These are phyloP conservation scores for Aselliscus stoliczkanus DNA, from an alignment of 2,797 vertebrate species.

Conservation along the genomic window DNA sequence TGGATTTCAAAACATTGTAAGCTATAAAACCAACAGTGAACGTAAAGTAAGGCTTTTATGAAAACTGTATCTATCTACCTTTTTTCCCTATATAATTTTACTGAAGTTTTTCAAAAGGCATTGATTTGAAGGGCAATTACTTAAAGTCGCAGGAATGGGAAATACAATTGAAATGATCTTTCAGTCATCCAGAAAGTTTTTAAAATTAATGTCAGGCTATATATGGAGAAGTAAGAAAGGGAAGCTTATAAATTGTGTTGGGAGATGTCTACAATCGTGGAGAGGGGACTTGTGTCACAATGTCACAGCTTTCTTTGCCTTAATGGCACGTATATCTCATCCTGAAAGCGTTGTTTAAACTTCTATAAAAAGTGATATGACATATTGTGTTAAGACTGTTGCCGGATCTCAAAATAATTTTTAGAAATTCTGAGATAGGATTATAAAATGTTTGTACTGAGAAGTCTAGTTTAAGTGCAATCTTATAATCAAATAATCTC, in stretches of 20 bases:
- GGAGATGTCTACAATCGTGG: too few relatives aligned
- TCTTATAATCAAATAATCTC: too few relatives aligned
- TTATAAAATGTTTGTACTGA: background rate
- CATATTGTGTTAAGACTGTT: background rate
- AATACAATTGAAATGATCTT: background rate
- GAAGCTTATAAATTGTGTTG: accelerated
- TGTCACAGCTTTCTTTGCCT: background rate
- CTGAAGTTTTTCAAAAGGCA: background rate
- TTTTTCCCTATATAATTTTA: background rate
- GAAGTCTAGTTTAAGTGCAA: background rate
- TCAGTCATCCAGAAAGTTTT: background rate
- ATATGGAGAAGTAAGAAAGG: background rate
- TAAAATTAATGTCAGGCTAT: background rate
- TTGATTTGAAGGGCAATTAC: background rate
- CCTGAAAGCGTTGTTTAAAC: background rate
- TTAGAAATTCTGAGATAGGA: background rate
- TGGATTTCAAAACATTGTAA: background rate
- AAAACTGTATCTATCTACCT: background rate
- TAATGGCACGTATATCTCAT: background rate
- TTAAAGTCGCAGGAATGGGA: background rate
- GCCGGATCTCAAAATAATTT: background rate
- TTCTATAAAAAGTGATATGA: background rate
- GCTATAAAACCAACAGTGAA: background rate
- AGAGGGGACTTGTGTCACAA: background rate
- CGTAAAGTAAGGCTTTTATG: background rate